Base-by-base conservation (phyloP, 2,113 vertebrate genomes). In the Ammodytes marinus region DNA sequence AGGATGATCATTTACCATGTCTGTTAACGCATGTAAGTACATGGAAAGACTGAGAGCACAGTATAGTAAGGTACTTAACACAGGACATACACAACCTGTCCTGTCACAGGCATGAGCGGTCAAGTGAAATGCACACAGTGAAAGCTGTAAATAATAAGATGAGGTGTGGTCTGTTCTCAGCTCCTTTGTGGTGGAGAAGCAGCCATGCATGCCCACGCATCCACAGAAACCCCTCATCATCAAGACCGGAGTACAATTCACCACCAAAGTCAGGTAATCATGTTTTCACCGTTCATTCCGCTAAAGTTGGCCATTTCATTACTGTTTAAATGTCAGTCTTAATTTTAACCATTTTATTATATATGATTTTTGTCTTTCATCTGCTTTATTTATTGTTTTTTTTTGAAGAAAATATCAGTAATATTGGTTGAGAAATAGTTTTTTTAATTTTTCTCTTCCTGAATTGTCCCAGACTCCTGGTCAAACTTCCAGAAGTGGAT, bases 151-250 rank as follows among this genome's bases (percentile, higher is more conserved):
- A 45, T 27, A 68, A 68, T 42, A 1, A 39, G 17, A 6, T 46
- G 1, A 35, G 10, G 14, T 77, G 37, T 65, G 78, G 35, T 75
- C 59, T 67, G 19, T 89, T 82, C 69, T 66, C 92, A 99, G 98
- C 84, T 98, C 98, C 0, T 99, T 99, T 43, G 96, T 99, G 91
- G 97, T 99, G 79, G 98, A 99, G 93, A 96, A 96, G 89, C 98
- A 99, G 94, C 98, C 98, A 0, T 99, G 97, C 79, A 99, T 99
- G 98, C 97, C 97, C 57, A 99, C 97, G 15, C 97, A 99, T 78
- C 97, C 97, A 43, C 97, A 99, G 94, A 97, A 97, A 77, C 97
- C 97, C 5, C 95, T 99, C 91, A 97, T 99, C 81, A 97, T 99
- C 68, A 99, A 99, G 94, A 99, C 98, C 0, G 96, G 97, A 79